These are phyloP conservation scores for Agonopterix alstromeriana DNA, from an alignment of 2,888 invertebrate species.

Conservation along the genomic window DNA sequence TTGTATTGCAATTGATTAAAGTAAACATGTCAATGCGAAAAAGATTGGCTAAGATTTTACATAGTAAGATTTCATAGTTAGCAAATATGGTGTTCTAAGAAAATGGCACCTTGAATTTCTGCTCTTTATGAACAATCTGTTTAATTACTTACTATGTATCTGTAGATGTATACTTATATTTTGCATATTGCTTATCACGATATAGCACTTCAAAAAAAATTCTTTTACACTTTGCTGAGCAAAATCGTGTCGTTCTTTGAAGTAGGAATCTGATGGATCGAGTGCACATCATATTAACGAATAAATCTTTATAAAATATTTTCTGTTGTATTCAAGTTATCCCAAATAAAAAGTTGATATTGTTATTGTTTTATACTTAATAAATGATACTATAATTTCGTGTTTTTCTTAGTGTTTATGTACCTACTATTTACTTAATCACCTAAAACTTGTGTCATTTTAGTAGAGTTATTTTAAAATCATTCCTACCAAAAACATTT, in stretches of 20 bases:
- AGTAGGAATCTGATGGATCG: slow-evolving; percentile 32
- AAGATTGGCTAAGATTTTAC: too few relatives aligned
- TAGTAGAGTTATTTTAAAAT: not conserved
- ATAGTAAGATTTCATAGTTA: too few relatives aligned
- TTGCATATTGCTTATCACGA: not conserved
- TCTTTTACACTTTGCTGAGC: slow-evolving; percentile 1
- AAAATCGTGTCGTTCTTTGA: slow-evolving; percentile 23
- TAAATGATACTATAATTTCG: not conserved
- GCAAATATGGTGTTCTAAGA: too few relatives aligned
- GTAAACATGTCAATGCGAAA: too few relatives aligned
- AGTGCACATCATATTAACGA: slow-evolving; percentile 45
- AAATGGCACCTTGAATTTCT: not conserved
- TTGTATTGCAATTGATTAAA: too few relatives aligned
- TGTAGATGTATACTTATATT: not conserved
- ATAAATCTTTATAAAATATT: slow-evolving; percentile 5
- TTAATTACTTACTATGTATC: not conserved
- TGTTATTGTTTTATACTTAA: too few relatives aligned
- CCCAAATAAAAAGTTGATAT: not conserved
- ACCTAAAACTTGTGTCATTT: not conserved
- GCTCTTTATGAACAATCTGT: not conserved
- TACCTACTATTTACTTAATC: not conserved
- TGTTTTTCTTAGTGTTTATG: not conserved
- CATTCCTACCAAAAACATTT: not conserved
- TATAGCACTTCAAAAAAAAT: not conserved
- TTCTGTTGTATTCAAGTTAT: not conserved